phyloP scores from a whole-genome alignment of 2,797 vertebrate genomes.

The Micromesistius poutassou region DNA sequence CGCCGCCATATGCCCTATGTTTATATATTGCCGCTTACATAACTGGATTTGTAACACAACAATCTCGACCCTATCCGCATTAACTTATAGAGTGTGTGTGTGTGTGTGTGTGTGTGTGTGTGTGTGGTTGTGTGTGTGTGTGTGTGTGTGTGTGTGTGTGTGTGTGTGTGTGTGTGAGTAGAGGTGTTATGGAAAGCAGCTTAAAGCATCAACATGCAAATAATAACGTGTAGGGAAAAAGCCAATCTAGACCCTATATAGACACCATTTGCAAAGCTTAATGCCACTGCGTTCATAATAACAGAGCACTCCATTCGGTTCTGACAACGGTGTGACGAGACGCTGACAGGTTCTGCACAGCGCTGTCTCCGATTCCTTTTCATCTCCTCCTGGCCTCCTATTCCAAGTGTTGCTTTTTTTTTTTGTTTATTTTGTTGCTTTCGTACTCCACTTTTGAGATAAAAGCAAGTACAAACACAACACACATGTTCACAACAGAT shows the following conservation, averaged over 20 bases:
- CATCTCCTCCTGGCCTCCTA: neutral
- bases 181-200: conserved; percentile 3
- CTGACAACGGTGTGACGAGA: neutral
- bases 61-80: conserved; percentile 35
- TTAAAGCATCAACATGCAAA: conserved; percentile 1
- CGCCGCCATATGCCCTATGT: conserved; percentile 63
- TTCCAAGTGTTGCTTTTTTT: neutral
- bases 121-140: neutral
- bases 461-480: neutral
- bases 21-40: conserved; percentile 52
- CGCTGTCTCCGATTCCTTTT: neutral
- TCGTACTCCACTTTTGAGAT: conserved; percentile 1
- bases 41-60: conserved; percentile 18
- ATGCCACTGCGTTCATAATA: neutral
- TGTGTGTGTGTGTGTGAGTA: neutral
- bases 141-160: conserved; percentile 8
- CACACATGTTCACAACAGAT: neutral
- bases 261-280: neutral
- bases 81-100: neutral
- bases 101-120: no score
- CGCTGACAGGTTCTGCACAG: neutral
- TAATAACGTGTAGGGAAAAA: neutral
- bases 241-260: neutral
- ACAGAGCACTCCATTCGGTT: neutral
- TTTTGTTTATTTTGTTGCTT: neutral